Evolutionary conservation across 2,113 vertebrate species (phyloP).

Genomic region (Chrysemys picta): DNA sequence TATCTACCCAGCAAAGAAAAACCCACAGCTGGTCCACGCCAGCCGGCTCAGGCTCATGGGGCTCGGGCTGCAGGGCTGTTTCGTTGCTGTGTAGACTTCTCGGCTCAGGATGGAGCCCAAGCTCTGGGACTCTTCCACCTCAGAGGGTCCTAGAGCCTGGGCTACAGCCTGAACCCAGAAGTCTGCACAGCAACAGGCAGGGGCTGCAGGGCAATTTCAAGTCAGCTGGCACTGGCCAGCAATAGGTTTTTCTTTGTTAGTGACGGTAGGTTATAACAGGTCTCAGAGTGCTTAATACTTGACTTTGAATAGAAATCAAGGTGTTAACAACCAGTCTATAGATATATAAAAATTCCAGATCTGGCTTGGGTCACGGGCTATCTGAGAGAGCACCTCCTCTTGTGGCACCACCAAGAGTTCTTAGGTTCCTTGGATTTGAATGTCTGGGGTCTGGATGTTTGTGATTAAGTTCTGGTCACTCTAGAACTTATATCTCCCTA

Average conservation of each 20-base stretch:
- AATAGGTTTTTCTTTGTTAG: not conserved
- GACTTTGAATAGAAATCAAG: not conserved
- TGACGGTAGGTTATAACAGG: not conserved
- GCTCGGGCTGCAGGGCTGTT: not conserved
- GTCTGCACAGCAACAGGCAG: not conserved
- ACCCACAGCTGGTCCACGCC: not conserved
- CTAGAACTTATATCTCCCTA: not conserved
- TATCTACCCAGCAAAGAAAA: not conserved
- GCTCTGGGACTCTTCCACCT: not conserved
- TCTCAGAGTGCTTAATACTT: not conserved
- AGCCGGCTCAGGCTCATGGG: rapidly evolving
- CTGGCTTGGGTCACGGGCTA: not conserved
- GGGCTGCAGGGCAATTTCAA: too few species aligned
- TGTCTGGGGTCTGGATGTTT: not conserved
- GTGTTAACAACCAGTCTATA: not conserved
- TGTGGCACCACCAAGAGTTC: not conserved
- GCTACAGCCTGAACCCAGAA: not conserved
- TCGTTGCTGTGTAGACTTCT: not conserved
- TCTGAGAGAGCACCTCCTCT: not conserved
- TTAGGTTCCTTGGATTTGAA: not conserved
- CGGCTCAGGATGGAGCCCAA: not conserved
- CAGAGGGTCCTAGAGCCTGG: not conserved
- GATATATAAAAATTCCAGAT: not conserved
- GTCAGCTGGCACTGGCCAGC: not conserved
- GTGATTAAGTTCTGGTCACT: not conserved